These are phyloP conservation scores for Panthera leo DNA, from an alignment of 2,113 vertebrate species.

Conservation along the genomic window DNA sequence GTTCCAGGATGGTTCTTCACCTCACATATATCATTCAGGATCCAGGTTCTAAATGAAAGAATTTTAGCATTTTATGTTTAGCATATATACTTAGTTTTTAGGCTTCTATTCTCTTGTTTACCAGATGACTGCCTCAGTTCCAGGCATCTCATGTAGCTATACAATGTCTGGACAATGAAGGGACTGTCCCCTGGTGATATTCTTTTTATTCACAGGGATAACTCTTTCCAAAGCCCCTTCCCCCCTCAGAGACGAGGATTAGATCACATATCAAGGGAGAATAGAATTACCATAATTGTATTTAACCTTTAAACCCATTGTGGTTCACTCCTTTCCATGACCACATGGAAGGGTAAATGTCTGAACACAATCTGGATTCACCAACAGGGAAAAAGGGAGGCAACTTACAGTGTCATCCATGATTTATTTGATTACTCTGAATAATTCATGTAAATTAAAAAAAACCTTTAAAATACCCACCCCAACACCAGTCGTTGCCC, in stretches of 20 bases:
- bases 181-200: neutral
- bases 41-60: neutral
- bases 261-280: neutral
- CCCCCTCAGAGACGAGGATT: neutral
- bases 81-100: neutral
- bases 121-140: neutral
- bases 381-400: neutral
- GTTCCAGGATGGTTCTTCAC: neutral
- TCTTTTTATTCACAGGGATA: slow-evolving; percentile 23
- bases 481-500: neutral
- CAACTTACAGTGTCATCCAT: neutral
- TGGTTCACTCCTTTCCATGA: neutral
- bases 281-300: neutral
- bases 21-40: neutral
- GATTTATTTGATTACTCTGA: neutral
- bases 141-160: neutral
- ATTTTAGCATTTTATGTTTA: neutral
- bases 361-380: neutral
- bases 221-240: neutral
- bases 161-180: neutral
- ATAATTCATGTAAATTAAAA: neutral
- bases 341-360: neutral
- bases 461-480: neutral
- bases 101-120: neutral
- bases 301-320: neutral